Evolutionary conservation across 2,113 vertebrate species (phyloP), one percentile per base, ranked within the genome.

Genomic region (Coracopsis vasa): DNA sequence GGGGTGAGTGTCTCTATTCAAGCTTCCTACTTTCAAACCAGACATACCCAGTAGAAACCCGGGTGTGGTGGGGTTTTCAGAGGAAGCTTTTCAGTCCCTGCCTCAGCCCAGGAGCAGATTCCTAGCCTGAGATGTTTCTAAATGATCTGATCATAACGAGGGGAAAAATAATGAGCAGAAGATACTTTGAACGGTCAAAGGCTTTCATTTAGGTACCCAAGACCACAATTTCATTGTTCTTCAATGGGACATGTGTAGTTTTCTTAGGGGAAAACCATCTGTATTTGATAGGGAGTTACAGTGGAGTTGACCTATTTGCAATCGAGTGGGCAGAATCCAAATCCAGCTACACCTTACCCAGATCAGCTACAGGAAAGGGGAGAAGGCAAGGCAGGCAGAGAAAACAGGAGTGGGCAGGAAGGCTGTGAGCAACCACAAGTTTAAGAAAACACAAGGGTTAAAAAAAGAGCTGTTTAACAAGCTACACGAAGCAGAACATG

Each of bases 331-430:
- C 53, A 96, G 60, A 92, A 58, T 2, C 72, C 72, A 86, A 95
- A 83, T 45, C n/a, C 37, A 67, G 75, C 72, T 64, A 84, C 53
- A 54, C 47, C 18, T 70, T 84, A 88, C 65, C 53, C 70, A 61
- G 50, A 51, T 80, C 80, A 79, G 25, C n/a, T 18, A 37, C 6
- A 31, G 75, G 85, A 93, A 84, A 90, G 28, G 33, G 39, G 47
- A 92, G 90, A 88, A 90, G 80, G 81, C 47, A 48, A 90, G 80
- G 86, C 86, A 95, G 80, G 77, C 51, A 94, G 94, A 77, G 48
- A 75, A 74, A 93, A 79, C 73, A 61, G 50, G 61, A 79, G 65
- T 64, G 65, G 73, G 77, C 92, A 94, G 79, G 79, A 83, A 91
- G 61, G 69, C 72, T 67, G 82, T 9, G 41, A 96, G 67, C 75